Evolutionary conservation across 1,140 invertebrate genomes (phyloP).

Genomic region (Drosophila truncata): DNA sequence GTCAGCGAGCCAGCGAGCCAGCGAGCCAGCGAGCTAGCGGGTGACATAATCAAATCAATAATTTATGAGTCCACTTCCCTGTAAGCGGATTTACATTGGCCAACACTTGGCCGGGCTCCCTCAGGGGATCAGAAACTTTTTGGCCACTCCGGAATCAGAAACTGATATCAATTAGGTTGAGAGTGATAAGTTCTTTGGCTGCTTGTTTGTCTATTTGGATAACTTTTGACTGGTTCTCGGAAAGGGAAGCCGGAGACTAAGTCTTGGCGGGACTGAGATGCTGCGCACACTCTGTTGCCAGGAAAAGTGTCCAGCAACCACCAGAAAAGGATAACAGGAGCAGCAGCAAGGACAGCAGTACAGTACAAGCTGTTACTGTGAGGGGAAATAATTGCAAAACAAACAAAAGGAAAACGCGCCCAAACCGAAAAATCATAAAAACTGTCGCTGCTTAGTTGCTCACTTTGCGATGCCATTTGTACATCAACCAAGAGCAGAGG

Average conservation of each 20-base stretch:
- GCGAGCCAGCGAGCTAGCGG: conserved; percentile 22
- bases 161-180: conserved; percentile 81
- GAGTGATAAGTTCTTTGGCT: conserved; percentile 75
- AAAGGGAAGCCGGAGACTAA: background rate
- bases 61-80: conserved; percentile 80
- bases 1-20: conserved; percentile 6
- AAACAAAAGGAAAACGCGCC: conserved; percentile 49
- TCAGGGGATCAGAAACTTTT: conserved; percentile 51
- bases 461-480: conserved; percentile 58
- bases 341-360: conserved; percentile 1
- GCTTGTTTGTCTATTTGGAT: conserved; percentile 56
- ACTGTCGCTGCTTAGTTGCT: conserved; percentile 70
- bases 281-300: conserved; percentile 70
- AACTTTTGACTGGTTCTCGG: conserved; percentile 58
- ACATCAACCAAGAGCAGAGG: conserved; percentile 39
- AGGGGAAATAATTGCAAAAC: conserved; percentile 78
- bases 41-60: conserved; percentile 84
- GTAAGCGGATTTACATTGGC: conserved; percentile 79
- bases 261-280: background rate
- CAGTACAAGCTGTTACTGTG: conserved; percentile 38
- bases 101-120: conserved; percentile 54
- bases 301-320: conserved; percentile 57
- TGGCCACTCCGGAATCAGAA: conserved; percentile 52
- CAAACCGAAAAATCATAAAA: conserved; percentile 70
- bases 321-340: conserved; percentile 40